phyloP scores from a whole-genome alignment of 2,113 vertebrate genomes.

The Acrocephalus arundinaceus region DNA sequence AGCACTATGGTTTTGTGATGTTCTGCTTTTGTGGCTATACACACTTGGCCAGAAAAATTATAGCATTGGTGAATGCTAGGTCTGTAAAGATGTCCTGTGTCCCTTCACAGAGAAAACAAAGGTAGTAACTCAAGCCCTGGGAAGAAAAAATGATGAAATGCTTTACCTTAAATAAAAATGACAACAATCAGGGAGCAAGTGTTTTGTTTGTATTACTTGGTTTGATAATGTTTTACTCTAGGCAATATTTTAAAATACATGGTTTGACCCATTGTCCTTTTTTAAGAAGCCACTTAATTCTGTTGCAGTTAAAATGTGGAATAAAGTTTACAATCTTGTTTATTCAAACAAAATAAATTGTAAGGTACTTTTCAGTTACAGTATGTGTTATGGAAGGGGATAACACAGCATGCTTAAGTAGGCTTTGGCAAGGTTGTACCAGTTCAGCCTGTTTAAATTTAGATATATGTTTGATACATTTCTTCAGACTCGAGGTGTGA shows the following conservation, averaged over 20 bases:
- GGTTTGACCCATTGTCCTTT: background rate
- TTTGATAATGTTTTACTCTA: background rate
- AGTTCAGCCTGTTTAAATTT: background rate
- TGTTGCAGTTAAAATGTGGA: background rate
- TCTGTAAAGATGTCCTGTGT: background rate
- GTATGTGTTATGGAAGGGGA: background rate
- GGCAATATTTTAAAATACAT: background rate
- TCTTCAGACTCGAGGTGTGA: background rate
- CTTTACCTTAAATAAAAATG: background rate
- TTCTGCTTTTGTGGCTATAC: background rate
- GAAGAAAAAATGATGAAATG: background rate
- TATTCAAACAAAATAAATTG: background rate
- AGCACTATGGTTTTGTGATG: background rate
- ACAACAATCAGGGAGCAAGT: accelerated
- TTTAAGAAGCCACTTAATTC: background rate
- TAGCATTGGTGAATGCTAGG: background rate
- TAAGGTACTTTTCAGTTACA: background rate
- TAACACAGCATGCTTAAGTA: background rate
- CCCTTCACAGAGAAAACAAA: background rate
- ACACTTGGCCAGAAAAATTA: background rate
- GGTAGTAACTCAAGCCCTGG: background rate
- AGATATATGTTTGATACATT: background rate
- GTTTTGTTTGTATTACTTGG: background rate
- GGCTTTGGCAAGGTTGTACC: background rate
- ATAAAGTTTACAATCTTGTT: background rate